Percentiles rank a stretch among this genome's conserved stretches.
These are phyloP conservation scores for Drosophila peninsularis DNA, from an alignment of 2,888 invertebrate genomes.

Conservation along the genomic window DNA sequence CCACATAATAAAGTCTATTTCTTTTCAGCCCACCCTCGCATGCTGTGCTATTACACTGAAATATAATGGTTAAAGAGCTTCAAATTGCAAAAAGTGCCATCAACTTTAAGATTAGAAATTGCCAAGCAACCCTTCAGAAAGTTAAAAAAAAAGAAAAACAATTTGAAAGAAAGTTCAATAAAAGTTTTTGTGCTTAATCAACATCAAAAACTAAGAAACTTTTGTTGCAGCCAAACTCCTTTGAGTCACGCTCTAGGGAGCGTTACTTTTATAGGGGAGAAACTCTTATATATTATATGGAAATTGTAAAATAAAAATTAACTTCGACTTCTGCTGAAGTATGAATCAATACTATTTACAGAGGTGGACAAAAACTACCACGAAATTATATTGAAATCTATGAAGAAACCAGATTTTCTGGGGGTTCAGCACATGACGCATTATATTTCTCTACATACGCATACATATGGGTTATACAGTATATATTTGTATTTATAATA, in stretches of 20 bases:
- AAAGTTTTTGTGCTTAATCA: slow-evolving; percentile 45
- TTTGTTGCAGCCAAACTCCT: slow-evolving; percentile 2
- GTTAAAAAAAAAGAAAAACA: slow-evolving; percentile 14
- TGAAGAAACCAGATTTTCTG: slow-evolving; percentile 29
- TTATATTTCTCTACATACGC: slow-evolving; percentile 9
- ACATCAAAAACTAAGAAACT: slow-evolving; percentile 40
- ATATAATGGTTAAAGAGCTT: neutral
- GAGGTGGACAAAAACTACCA: slow-evolving; percentile 6
- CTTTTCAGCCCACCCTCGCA: neutral
- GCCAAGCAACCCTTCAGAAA: slow-evolving; percentile 16
- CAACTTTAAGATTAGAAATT: slow-evolving; percentile 20
- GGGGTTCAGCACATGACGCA: slow-evolving; percentile 38
- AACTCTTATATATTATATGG: neutral
- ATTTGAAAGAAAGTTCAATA: slow-evolving; percentile 32
- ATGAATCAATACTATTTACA: slow-evolving; percentile 18
- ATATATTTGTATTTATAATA: slow-evolving; percentile 45
- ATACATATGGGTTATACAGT: slow-evolving; percentile 6
- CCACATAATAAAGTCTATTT: no score
- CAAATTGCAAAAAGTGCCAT: slow-evolving; percentile 12
- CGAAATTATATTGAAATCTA: slow-evolving; percentile 37
- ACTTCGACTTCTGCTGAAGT: neutral
- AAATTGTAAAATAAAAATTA: neutral
- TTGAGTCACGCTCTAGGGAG: neutral
- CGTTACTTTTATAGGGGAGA: neutral
- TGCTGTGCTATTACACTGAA: neutral